Percentiles rank a stretch among this genome's conserved stretches.
Conservation (phyloP, 35 echinoderm and acorn worm species). For the Lytechinus variegatus region DNA sequence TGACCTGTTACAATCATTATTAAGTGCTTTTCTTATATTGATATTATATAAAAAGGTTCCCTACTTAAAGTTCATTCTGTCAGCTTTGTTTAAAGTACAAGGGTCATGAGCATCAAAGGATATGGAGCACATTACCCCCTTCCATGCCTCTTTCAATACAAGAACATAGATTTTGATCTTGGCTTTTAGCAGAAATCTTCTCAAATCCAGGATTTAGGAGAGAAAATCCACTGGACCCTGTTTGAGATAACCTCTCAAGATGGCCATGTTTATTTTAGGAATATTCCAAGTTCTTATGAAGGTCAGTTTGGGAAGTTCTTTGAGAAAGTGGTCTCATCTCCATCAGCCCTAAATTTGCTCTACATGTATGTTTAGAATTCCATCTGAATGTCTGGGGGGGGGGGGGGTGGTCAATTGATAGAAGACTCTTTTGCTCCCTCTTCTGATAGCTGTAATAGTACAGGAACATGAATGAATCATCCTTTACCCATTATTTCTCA, state of each 20-base stretch:
- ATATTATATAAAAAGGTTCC: background rate
- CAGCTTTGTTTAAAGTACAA: background rate
- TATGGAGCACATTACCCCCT: background rate
- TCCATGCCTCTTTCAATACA: background rate
- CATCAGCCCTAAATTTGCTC: too few relatives aligned
- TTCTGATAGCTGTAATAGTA: too few relatives aligned
- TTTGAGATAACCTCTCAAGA: background rate
- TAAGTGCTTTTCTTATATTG: background rate
- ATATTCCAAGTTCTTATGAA: conserved; percentile 18
- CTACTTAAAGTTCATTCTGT: background rate
- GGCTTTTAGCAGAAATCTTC: conserved; percentile 3
- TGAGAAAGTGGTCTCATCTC: background rate
- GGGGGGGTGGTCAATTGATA: too few relatives aligned
- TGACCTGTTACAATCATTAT: too few relatives aligned
- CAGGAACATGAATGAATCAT: too few relatives aligned
- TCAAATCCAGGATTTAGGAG: background rate
- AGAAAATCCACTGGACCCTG: background rate
- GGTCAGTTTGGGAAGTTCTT: background rate
- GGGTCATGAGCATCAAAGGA: background rate
- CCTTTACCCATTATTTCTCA: too few relatives aligned
- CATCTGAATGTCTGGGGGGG: too few relatives aligned
- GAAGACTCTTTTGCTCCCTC: too few relatives aligned
- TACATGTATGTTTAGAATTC: too few relatives aligned
- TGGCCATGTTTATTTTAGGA: background rate
- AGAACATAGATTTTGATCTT: background rate